Evolutionary conservation across 2,797 vertebrate species (phyloP).

Genomic region (Acrossocheilus wenchowensis): DNA sequence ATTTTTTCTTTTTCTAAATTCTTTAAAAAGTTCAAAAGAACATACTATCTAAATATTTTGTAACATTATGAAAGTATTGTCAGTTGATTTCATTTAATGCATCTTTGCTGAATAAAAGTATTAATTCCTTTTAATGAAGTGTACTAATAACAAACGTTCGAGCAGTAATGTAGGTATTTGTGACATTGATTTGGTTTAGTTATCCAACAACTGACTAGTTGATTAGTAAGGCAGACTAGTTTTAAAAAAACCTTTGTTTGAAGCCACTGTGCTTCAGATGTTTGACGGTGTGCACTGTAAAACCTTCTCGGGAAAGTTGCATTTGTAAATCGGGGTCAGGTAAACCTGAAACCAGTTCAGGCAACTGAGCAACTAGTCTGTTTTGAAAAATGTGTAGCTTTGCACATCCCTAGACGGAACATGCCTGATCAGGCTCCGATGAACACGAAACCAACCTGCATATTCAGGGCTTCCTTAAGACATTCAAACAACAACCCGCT

Average conservation of each 20-base stretch:
- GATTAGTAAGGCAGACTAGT: background rate
- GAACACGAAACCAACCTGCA: slow-evolving; percentile 31
- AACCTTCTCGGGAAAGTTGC: slow-evolving; percentile 1
- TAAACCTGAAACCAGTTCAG: slow-evolving; percentile 13
- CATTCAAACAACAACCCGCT: background rate
- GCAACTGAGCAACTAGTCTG: background rate
- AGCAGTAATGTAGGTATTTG: background rate
- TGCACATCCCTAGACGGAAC: background rate
- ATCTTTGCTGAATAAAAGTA: background rate
- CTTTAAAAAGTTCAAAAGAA: background rate
- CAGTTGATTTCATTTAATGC: background rate
- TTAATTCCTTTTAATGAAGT: background rate
- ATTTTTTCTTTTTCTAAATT: background rate
- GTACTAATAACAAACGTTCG: background rate
- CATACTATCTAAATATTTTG: background rate
- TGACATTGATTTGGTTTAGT: slow-evolving; percentile 56
- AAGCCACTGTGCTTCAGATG: background rate
- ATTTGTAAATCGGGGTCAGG: background rate
- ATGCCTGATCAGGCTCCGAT: background rate
- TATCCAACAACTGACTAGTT: slow-evolving; percentile 64
- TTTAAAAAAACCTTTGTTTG: background rate
- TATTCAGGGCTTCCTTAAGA: background rate
- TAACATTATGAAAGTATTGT: background rate
- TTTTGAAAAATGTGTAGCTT: slow-evolving; percentile 27
- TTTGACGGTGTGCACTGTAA: background rate